phyloP scores from a whole-genome alignment of 2,888 invertebrate genomes.

The Emmelina monodactyla region DNA sequence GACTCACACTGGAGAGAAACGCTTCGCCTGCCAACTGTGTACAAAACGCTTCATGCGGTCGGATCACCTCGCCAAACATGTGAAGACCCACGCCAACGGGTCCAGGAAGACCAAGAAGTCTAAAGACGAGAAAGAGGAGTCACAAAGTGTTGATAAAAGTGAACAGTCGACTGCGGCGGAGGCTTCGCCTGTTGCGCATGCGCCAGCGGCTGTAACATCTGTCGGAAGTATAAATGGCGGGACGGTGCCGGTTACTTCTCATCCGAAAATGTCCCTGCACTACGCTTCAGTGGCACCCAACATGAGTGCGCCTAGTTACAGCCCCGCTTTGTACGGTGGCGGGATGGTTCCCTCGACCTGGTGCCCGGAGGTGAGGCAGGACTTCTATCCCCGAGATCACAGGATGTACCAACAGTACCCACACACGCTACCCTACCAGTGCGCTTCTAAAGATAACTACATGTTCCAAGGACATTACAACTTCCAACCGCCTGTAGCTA shows the following conservation, averaged over 20 bases:
- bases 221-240: conserved; percentile 43
- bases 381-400: conserved; percentile 39
- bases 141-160: conserved; percentile 24
- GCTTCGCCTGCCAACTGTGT: conserved; percentile 87
- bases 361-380: conserved; percentile 40
- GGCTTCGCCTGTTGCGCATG: conserved; percentile 3
- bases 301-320: conserved; percentile 27
- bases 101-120: conserved; percentile 60
- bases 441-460: conserved; percentile 55
- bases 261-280: conserved; percentile 32
- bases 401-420: conserved; percentile 51
- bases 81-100: conserved; percentile 82
- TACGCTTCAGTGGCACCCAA: conserved; percentile 39
- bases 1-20: conserved; percentile 90
- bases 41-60: conserved; percentile 91
- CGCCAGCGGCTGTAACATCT: conserved; percentile 15
- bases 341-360: conserved; percentile 35
- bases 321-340: conserved; percentile 29
- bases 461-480: conserved; percentile 61
- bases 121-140: conserved; percentile 50
- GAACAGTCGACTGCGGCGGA: conserved; percentile 12
- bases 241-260: conserved; percentile 31
- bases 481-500: conserved; percentile 50
- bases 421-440: conserved; percentile 45
- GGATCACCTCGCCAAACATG: conserved; percentile 93